phyloP scores from a whole-genome alignment of 1,140 invertebrate species.

The Melitaea cinxia region DNA sequence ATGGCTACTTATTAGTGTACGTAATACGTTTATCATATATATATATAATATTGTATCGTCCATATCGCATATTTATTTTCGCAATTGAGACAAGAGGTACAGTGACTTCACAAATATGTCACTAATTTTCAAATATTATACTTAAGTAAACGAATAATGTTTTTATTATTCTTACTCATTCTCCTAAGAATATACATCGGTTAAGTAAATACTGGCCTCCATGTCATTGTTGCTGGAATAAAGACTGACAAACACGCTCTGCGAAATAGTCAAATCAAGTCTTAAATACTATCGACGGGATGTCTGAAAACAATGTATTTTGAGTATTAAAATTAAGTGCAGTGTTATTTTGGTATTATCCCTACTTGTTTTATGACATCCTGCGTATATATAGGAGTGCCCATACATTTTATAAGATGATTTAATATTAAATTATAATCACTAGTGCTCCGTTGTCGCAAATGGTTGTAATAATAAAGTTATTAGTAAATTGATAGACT shows the following conservation, averaged over 20 bases:
- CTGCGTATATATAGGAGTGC: conserved; percentile 62
- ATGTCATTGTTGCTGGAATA: conserved; percentile 57
- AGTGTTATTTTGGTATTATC: conserved; percentile 20
- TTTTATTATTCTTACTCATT: not conserved
- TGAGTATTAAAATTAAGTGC: conserved; percentile 23
- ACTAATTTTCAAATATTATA: conserved; percentile 1
- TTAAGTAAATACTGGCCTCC: conserved; percentile 36
- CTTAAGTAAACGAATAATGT: not conserved
- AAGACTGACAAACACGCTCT: conserved; percentile 67
- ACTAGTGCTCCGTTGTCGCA: conserved; percentile 76
- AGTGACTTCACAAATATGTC: conserved; percentile 20
- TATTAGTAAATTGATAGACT: conserved; percentile 75
- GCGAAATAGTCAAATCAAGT: conserved; percentile 57
- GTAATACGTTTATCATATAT: conserved; percentile 68
- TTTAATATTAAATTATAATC: conserved; percentile 39
- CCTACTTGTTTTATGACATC: conserved; percentile 58
- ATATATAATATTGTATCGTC: conserved; percentile 66
- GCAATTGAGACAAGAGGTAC: conserved; percentile 47
- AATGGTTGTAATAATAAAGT: conserved; percentile 77
- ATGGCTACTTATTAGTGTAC: conserved; percentile 77
- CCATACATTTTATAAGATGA: conserved; percentile 58
- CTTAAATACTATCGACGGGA: conserved; percentile 41
- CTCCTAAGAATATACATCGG: too few species aligned
- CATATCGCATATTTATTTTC: conserved; percentile 60
- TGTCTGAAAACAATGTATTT: conserved; percentile 56